A percentile compares a stretch with the other conserved stretches of the same genome.
phyloP scores from a whole-genome alignment of 2,113 vertebrate species.

The Microtus ochrogaster region DNA sequence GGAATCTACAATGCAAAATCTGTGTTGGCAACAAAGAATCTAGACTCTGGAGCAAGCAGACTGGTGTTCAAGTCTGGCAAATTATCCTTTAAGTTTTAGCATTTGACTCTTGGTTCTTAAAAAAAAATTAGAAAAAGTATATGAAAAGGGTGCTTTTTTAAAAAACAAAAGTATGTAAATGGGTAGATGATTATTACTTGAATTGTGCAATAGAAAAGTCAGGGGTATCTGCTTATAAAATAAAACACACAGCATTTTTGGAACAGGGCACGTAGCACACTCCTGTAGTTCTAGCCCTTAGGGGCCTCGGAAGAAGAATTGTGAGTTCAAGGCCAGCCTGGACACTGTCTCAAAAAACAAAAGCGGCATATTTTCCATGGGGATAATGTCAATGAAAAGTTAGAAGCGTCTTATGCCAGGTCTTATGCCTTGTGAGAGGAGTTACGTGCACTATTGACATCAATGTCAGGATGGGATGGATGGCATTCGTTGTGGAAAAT shows the following conservation, averaged over 20 bases:
- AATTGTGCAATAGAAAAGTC: not conserved
- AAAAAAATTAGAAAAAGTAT: constrained; percentile 14
- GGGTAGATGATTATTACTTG: not conserved
- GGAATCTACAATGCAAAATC: not conserved
- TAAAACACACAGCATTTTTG: not conserved
- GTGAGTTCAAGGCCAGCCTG: not conserved
- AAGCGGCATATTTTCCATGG: not conserved
- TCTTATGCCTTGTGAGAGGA: not conserved
- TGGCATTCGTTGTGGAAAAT: not conserved
- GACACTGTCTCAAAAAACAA: not conserved
- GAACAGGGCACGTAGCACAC: not conserved
- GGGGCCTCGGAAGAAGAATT: not conserved
- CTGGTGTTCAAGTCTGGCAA: not conserved
- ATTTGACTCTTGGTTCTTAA: constrained; percentile 8
- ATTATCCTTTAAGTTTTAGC: constrained; percentile 19
- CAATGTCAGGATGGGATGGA: fast-evolving
- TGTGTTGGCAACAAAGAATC: not conserved
- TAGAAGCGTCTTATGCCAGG: not conserved
- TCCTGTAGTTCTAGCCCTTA: not conserved
- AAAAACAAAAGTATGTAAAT: constrained; percentile 22
- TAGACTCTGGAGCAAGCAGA: constrained; percentile 2
- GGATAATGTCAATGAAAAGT: not conserved
- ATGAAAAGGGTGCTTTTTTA: not conserved
- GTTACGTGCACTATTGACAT: not conserved
- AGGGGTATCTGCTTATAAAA: not conserved